These are phyloP conservation scores for Anastatus disparis DNA, from an alignment of 1,140 invertebrate species.

Conservation along the genomic window DNA sequence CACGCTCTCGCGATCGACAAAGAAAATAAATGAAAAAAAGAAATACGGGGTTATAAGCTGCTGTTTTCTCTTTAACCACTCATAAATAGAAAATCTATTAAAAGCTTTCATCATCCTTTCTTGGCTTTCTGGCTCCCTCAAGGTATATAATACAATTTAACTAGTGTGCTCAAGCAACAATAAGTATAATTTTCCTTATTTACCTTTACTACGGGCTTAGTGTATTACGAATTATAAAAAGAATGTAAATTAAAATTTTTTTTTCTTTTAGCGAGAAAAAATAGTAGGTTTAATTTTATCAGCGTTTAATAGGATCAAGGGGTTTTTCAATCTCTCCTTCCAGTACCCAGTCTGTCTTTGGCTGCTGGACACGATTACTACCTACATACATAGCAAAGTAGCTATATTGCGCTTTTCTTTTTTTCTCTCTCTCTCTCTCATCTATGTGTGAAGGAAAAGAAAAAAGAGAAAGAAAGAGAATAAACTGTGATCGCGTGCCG, in stretches of 20 bases:
- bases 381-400: too few relatives aligned
- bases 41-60: background rate
- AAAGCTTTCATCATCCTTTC: background rate
- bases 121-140: too few relatives aligned
- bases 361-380: slow-evolving; percentile 1
- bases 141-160: too few relatives aligned
- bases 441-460: too few relatives aligned
- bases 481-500: slow-evolving; percentile 48
- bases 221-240: too few relatives aligned
- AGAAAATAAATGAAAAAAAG: background rate
- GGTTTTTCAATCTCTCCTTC: background rate
- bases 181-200: slow-evolving; percentile 23
- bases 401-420: too few relatives aligned
- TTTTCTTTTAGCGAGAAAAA: background rate
- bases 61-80: background rate
- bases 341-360: background rate
- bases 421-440: too few relatives aligned
- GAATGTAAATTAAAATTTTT: background rate
- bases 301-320: slow-evolving; percentile 31
- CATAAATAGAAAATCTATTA: slow-evolving; percentile 31
- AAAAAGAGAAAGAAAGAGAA: too few relatives aligned
- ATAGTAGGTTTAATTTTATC: slow-evolving; percentile 46
- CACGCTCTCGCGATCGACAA: background rate
- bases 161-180: background rate
- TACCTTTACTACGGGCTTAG: slow-evolving; percentile 8